Percentiles rank a stretch among this genome's conserved stretches.
Conservation (phyloP, 2,888 invertebrate genomes). For the Lithosia quadra region DNA sequence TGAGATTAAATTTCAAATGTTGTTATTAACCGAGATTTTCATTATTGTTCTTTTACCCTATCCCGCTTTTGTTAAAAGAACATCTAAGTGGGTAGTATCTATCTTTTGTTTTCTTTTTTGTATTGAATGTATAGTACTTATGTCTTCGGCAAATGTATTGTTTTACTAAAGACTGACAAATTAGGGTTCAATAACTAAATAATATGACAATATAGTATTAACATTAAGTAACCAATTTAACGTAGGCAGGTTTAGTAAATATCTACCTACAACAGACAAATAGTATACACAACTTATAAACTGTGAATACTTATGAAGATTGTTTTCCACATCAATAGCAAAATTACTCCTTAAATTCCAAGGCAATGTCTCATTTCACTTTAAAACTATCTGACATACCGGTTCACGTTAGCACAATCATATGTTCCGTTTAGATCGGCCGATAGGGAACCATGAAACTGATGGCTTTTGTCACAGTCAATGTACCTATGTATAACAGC, state of each 20-base stretch:
- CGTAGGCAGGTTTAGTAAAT: no score
- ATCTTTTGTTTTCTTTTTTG: no score
- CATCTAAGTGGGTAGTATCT: not conserved
- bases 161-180: not conserved
- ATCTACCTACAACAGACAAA: no score
- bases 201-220: not conserved
- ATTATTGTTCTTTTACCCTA: not conserved
- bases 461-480: constrained; percentile 1
- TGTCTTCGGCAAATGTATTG: not conserved
- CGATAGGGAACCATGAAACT: constrained; percentile 11
- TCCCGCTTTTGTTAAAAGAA: not conserved
- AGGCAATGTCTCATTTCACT: not conserved
- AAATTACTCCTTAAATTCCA: not conserved
- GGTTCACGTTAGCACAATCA: constrained; percentile 1
- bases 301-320: no score
- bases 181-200: not conserved
- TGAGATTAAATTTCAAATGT: constrained; percentile 41
- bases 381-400: constrained; percentile 7
- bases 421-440: constrained; percentile 10
- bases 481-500: not conserved
- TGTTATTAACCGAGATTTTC: not conserved
- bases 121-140: not conserved
- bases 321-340: not conserved
- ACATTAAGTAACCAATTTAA: no score
- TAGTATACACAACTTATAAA: no score